Percentiles rank a stretch among this genome's conserved stretches.
phyloP scores from a whole-genome alignment of 2,113 vertebrate species.

The Mellivora capensis region DNA sequence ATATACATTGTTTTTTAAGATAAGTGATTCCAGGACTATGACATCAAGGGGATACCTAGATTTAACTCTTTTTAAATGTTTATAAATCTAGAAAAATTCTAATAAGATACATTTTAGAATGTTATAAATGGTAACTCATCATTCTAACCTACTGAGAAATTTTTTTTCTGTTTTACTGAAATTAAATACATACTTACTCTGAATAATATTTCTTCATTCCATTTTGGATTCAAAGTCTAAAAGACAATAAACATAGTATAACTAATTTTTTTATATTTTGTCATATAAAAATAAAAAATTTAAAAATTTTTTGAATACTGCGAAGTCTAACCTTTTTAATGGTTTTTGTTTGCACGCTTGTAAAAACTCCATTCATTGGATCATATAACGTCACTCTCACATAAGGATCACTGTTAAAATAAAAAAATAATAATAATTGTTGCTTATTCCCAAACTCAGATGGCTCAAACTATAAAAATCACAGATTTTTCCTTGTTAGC shows the following conservation, averaged over 20 bases:
- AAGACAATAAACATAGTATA: conserved; percentile 51
- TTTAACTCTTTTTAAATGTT: conserved; percentile 4
- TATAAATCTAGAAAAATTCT: background rate
- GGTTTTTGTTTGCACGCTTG: conserved; percentile 95
- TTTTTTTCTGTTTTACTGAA: conserved; percentile 11
- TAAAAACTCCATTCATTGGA: conserved; percentile 88
- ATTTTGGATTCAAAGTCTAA: conserved; percentile 95
- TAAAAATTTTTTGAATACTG: background rate
- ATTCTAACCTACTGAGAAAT: background rate
- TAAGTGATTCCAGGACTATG: background rate
- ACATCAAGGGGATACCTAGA: background rate
- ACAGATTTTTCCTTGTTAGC: conserved; percentile 34
- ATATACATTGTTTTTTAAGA: background rate
- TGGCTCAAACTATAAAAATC: background rate
- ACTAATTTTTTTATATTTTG: conserved; percentile 49
- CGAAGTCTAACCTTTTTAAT: conserved; percentile 90
- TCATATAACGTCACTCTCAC: conserved; percentile 94
- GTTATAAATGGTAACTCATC: background rate
- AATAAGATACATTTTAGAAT: background rate
- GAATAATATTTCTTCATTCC: conserved; percentile 97
- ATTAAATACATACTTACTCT: conserved; percentile 87
- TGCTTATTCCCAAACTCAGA: conserved; percentile 6
- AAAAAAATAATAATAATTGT: conserved; percentile 15
- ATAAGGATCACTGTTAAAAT: conserved; percentile 91
- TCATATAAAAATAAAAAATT: conserved; percentile 21